Evolutionary conservation across 2,888 invertebrate species (phyloP).

Genomic region (Leptopilina syphax): DNA sequence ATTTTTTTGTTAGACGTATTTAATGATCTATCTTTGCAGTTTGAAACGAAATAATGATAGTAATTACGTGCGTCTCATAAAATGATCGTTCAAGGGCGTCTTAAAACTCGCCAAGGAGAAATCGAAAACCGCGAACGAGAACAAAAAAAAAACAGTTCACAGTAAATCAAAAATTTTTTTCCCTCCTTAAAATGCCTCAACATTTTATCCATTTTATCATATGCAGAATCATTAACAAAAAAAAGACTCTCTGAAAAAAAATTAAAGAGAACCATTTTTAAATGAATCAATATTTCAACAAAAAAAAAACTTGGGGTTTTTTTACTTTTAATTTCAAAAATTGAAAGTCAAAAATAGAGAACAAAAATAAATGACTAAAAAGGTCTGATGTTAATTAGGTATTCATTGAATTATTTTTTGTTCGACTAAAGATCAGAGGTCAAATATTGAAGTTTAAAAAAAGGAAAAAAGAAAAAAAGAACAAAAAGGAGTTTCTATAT

Average conservation of each 20-base stretch:
- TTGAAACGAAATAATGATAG: slow-evolving; percentile 9
- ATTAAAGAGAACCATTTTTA: not conserved
- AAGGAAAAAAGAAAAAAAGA: too few species aligned
- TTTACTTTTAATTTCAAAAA: too few species aligned
- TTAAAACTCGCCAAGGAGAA: slow-evolving; percentile 30
- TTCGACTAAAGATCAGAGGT: too few species aligned
- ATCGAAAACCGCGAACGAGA: slow-evolving; percentile 7
- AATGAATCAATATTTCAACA: not conserved
- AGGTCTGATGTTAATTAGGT: too few species aligned
- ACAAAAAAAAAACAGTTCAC: slow-evolving; percentile 21
- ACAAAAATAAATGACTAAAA: too few species aligned
- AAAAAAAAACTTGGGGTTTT: too few species aligned
- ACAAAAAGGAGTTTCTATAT: too few species aligned
- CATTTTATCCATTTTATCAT: not conserved
- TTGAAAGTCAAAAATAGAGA: too few species aligned
- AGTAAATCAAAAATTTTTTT: slow-evolving; percentile 31
- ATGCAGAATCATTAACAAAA: not conserved
- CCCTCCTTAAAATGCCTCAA: not conserved
- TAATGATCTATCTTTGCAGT: slow-evolving; percentile 20
- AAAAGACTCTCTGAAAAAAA: not conserved
- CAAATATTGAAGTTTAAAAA: too few species aligned
- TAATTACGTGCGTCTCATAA: slow-evolving; percentile 22
- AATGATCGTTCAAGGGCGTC: slow-evolving; percentile 36
- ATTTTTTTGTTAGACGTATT: slow-evolving; percentile 16
- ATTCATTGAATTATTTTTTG: too few species aligned